Conservation (phyloP, 2,888 invertebrate species). For the Orthonychiurus folsomi region DNA sequence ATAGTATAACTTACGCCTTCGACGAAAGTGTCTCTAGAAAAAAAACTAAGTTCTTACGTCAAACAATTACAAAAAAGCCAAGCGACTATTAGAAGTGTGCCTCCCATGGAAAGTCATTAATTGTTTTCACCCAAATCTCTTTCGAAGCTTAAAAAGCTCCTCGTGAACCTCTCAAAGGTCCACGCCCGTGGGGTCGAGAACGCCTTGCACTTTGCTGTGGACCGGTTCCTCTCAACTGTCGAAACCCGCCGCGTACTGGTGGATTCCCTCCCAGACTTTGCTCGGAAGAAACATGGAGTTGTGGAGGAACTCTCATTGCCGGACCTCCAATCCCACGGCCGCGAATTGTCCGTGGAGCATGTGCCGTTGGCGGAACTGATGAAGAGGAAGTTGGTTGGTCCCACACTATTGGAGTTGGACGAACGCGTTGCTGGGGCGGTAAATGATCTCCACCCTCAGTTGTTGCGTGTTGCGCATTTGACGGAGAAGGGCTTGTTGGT, state of each 20-base stretch:
- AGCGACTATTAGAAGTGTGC: too few relatives aligned
- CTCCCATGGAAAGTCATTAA: too few relatives aligned
- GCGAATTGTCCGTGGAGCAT: conserved; percentile 16
- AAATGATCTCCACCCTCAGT: conserved; percentile 18
- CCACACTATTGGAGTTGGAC: conserved; percentile 39
- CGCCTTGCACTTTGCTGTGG: conserved; percentile 34
- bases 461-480: conserved; percentile 14
- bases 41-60: too few relatives aligned
- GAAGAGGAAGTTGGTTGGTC: conserved; percentile 39
- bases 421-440: conserved; percentile 29
- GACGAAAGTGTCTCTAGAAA: too few relatives aligned
- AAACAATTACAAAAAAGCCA: too few relatives aligned
- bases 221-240: conserved; percentile 25
- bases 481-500: conserved; percentile 34
- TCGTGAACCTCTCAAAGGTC: conserved; percentile 3
- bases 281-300: conserved; percentile 5
- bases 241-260: conserved; percentile 24
- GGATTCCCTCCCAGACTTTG: background rate
- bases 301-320: conserved; percentile 5
- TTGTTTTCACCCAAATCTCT: too few relatives aligned
- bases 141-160: background rate
- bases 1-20: too few relatives aligned
- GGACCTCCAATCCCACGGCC: conserved; percentile 12
- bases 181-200: conserved; percentile 31
- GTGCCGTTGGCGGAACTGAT: conserved; percentile 19